phyloP scores from a whole-genome alignment of 2,888 invertebrate species.

The Meteorus cinctellus region DNA sequence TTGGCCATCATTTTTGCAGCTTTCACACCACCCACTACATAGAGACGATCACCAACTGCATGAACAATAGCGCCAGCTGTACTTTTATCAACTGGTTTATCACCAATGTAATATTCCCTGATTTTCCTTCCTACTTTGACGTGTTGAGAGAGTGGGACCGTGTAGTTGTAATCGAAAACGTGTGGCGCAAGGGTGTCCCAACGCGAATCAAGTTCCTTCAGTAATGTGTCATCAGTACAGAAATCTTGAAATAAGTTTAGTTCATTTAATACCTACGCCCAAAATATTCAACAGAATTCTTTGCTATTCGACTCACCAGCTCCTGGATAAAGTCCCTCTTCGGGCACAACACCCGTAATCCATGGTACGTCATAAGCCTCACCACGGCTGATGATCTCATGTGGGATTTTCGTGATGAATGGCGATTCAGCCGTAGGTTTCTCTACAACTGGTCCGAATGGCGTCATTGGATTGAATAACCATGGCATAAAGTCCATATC shows the following conservation, averaged over 20 bases:
- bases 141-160: constrained; percentile 74
- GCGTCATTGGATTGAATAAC: constrained; percentile 82
- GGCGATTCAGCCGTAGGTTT: constrained; percentile 75
- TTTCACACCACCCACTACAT: constrained; percentile 77
- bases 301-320: constrained; percentile 75
- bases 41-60: constrained; percentile 81
- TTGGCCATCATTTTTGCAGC: constrained; percentile 77
- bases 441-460: constrained; percentile 84
- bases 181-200: constrained; percentile 79
- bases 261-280: neutral
- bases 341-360: constrained; percentile 80
- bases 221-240: constrained; percentile 70
- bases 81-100: constrained; percentile 73
- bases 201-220: constrained; percentile 75
- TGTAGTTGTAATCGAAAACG: constrained; percentile 79
- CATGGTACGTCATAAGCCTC: constrained; percentile 81
- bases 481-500: constrained; percentile 77
- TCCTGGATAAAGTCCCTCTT: constrained; percentile 85
- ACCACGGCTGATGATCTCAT: constrained; percentile 77
- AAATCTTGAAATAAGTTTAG: constrained; percentile 68
- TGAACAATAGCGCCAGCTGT: constrained; percentile 65
- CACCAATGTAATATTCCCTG: constrained; percentile 76
- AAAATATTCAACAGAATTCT: neutral
- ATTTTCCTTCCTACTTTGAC: constrained; percentile 75
- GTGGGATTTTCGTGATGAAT: constrained; percentile 81